Conservation (phyloP, 2,888 invertebrate genomes). For the Hyposoter dolosus region DNA sequence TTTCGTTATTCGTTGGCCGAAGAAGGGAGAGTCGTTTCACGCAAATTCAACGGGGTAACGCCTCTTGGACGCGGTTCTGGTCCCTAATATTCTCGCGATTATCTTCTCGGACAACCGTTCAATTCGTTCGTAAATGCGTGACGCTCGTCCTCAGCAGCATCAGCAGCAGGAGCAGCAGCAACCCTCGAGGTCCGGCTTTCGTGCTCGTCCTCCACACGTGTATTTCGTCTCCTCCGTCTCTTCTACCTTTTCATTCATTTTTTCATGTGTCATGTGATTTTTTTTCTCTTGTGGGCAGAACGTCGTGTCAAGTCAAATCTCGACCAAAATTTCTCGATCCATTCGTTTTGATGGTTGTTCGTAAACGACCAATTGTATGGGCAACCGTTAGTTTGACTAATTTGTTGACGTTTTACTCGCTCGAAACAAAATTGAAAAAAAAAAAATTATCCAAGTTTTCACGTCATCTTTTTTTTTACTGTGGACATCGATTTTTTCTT, state of each 20-base stretch:
- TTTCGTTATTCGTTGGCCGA: constrained; percentile 35
- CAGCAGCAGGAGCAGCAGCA: constrained; percentile 42
- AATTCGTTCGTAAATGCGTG: constrained; percentile 78
- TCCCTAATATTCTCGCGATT: constrained; percentile 65
- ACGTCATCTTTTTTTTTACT: no score
- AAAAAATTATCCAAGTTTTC: not conserved
- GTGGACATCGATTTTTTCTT: no score
- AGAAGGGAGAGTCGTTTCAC: constrained; percentile 78
- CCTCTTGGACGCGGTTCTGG: constrained; percentile 71
- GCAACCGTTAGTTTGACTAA: not conserved
- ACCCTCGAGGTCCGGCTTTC: constrained; percentile 41
- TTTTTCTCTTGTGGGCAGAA: not conserved
- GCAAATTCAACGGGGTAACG: constrained; percentile 79
- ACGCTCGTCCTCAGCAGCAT: constrained; percentile 74
- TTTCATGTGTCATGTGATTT: constrained; percentile 11
- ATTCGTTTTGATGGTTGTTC: not conserved
- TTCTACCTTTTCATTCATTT: constrained; percentile 13
- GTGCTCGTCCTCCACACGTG: constrained; percentile 43
- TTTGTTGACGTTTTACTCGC: not conserved
- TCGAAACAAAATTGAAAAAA: not conserved
- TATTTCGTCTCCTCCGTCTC: constrained; percentile 18
- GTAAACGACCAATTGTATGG: not conserved
- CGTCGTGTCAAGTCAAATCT: not conserved
- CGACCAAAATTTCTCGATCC: not conserved
- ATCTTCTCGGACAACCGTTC: constrained; percentile 70